Base-by-base conservation (phyloP, 2,797 vertebrate species). In the Takifugu ocellatus region DNA sequence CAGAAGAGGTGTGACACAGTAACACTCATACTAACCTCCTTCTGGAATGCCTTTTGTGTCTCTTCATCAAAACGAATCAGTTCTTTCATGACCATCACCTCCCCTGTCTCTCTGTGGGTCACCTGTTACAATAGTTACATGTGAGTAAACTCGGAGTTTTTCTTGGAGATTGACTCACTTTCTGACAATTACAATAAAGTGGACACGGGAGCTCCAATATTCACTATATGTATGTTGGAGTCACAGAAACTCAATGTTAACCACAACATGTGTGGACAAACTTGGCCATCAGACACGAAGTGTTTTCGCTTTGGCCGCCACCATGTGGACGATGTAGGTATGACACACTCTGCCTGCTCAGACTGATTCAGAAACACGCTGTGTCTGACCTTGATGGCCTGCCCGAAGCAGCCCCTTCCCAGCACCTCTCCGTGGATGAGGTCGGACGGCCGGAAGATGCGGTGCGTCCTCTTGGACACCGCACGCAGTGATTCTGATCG, bases 41-140 rank as follows among this genome's bases (percentile, higher is more conserved):
- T 99, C 47, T 98, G 93, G 83, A 98, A 98, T 0, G 96, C 94
- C 77, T 89, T 93, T 81, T 99, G 97, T 0, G 96, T 99, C 75
- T 99, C 97, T 52, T 99, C 96, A 0, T 99, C 97, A 0, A 33
- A 99, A 10, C 96, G 93, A 69, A 99, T 98, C 74, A 99, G 81
- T 74, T 99, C 97, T 85, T 99, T 99, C 97, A 99, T 99, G 62
- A 96, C 97, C 97, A 98, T 99, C 84, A 99, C 96, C 86, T 99
- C 97, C 8, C 31, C 96, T 0, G 97, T 99, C 81, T 96, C 94
- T 64, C 82, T 91, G 82, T 99, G 97, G 0, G 31, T 33, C 77
- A 99, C 96, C 97, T 99, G 72, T 0, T 49, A 51, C 42, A 66
- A 61, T 8, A 31, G 16, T n/a, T 46, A 7, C 43, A 45, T 10